Evolutionary conservation across 53 echinoderm and acorn worm genomes (phyloP).

Genomic region (Apostichopus leukothele): DNA sequence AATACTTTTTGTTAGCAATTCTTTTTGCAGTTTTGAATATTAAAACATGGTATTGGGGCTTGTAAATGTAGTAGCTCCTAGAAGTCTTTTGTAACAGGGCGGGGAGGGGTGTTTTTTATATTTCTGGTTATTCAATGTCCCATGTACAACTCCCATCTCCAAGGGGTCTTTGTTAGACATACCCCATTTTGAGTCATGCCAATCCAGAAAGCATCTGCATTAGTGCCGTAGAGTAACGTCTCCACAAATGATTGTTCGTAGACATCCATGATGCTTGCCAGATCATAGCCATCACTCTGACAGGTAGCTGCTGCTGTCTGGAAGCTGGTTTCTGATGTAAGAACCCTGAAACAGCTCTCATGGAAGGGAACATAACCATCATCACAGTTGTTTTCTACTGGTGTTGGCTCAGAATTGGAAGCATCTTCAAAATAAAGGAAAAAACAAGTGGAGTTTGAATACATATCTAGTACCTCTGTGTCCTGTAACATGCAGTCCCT

Average conservation of each 20-base stretch:
- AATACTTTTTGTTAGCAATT: no score
- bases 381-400: constrained; percentile 15
- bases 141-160: no score
- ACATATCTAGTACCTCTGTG: no score
- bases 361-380: constrained; percentile 21
- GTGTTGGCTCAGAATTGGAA: background rate
- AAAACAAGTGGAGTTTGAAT: no score
- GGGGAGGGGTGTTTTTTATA: no score
- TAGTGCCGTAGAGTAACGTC: constrained; percentile 62
- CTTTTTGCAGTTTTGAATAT: no score
- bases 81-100: no score
- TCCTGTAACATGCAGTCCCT: no score
- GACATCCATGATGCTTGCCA: constrained; percentile 75
- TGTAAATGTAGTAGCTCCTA: no score
- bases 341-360: constrained; percentile 61
- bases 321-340: constrained; percentile 53
- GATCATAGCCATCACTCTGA: constrained; percentile 52
- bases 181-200: constrained; percentile 58
- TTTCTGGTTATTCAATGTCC: no score
- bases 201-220: constrained; percentile 68
- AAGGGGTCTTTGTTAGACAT: background rate
- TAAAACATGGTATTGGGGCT: no score
- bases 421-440: background rate
- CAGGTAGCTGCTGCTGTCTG: constrained; percentile 59
- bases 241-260: constrained; percentile 85